A percentile compares a stretch with the other conserved stretches of the same genome.
phyloP scores from a whole-genome alignment of 2,797 vertebrate species.

The Apogon talboti region DNA sequence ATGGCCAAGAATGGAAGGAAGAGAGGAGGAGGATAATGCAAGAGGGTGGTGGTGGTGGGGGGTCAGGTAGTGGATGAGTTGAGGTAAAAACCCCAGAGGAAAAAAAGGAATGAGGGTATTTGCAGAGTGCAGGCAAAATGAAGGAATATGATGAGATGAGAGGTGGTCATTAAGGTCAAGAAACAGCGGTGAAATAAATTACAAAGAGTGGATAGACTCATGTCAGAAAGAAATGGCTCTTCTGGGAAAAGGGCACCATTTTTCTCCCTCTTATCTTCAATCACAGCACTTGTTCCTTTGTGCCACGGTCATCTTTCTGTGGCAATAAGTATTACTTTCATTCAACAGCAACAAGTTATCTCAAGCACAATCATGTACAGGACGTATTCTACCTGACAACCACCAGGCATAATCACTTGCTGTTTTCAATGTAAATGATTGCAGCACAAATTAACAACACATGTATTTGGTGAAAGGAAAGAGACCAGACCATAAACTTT shows the following conservation, averaged over 20 bases:
- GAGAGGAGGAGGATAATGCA: conserved; percentile 11
- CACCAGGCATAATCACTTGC: background rate
- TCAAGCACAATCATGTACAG: background rate
- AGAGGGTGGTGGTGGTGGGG: background rate
- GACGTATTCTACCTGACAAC: background rate
- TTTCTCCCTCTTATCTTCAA: conserved; percentile 20
- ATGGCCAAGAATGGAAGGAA: conserved; percentile 36
- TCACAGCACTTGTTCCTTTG: conserved; percentile 8
- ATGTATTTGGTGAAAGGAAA: too few species aligned
- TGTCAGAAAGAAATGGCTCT: conserved; percentile 17
- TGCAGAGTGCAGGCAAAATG: background rate
- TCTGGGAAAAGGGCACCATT: conserved; percentile 29
- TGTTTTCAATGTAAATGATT: background rate
- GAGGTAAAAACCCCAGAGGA: conserved; percentile 13
- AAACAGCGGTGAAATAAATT: conserved; percentile 44
- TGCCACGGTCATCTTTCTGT: conserved; percentile 5
- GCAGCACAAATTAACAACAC: background rate
- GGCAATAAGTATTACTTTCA: conserved; percentile 9
- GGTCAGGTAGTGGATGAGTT: conserved; percentile 15
- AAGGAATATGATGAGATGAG: conserved; percentile 14
- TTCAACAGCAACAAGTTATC: background rate
- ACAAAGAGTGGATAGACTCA: conserved; percentile 8
- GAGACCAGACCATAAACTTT: conserved; percentile 2
- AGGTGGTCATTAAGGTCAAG: conserved; percentile 40
- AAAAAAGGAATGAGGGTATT: background rate